Evolutionary conservation across 2,797 vertebrate genomes (phyloP).

Genomic region (Lateolabrax maculatus): DNA sequence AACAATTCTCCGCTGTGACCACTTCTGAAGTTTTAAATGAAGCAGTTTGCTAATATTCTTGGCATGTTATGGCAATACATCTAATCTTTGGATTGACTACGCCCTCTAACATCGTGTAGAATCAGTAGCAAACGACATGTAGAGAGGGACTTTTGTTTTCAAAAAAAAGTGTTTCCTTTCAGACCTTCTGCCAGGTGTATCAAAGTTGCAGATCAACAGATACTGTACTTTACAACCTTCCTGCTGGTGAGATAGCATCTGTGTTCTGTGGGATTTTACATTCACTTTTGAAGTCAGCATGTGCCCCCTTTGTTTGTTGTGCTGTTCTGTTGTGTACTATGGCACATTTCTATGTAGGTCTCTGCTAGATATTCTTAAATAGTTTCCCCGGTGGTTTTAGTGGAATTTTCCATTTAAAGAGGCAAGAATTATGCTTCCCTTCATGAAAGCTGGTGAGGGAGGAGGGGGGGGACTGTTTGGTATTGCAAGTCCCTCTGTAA

Average conservation of each 20-base stretch:
- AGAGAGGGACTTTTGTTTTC: not conserved
- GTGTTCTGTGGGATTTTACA: slow-evolving; percentile 42
- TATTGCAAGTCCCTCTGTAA: slow-evolving; percentile 57
- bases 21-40: not conserved
- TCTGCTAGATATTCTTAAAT: slow-evolving; percentile 60
- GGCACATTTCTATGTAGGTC: slow-evolving; percentile 64
- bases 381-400: slow-evolving; percentile 60
- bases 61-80: not conserved
- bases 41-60: slow-evolving; percentile 11
- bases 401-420: slow-evolving; percentile 73
- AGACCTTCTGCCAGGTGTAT: slow-evolving; percentile 22
- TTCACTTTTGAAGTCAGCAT: slow-evolving; percentile 47
- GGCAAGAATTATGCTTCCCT: slow-evolving; percentile 53
- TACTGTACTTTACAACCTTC: slow-evolving; percentile 2
- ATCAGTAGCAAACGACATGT: not conserved
- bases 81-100: not conserved
- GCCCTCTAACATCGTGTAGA: not conserved
- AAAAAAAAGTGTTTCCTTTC: slow-evolving; percentile 5
- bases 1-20: not conserved
- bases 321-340: slow-evolving; percentile 49
- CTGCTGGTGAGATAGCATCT: slow-evolving; percentile 30
- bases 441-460: slow-evolving; percentile 46
- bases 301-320: slow-evolving; percentile 54
- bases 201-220: slow-evolving; percentile 21
- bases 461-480: slow-evolving; percentile 51